A percentile compares a stretch with the other conserved stretches of the same genome.
Evolutionary conservation across 2,888 invertebrate species (phyloP).

Genomic region (Elegia similella): DNA sequence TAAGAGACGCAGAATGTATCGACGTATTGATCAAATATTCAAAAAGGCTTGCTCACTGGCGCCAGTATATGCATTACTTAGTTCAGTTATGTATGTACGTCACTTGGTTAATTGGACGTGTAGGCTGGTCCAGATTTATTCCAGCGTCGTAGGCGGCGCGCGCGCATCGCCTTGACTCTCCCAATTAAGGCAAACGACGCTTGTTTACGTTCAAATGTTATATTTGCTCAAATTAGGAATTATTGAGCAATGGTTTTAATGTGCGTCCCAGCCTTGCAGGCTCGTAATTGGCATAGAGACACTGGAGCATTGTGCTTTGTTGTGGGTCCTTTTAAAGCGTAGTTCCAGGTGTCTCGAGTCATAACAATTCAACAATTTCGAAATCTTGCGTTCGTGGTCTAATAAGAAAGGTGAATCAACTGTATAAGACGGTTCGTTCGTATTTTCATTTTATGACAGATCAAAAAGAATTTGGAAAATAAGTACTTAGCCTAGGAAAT

Average conservation of each 20-base stretch:
- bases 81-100: conserved; percentile 24
- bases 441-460: too few species aligned
- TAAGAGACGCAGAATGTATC: background rate
- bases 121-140: conserved; percentile 66
- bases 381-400: background rate
- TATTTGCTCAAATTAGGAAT: conserved; percentile 58
- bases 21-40: background rate
- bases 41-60: background rate
- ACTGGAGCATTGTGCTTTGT: conserved; percentile 21
- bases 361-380: conserved; percentile 1
- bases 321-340: conserved; percentile 23
- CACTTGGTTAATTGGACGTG: conserved; percentile 55
- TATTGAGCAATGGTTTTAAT: conserved; percentile 43
- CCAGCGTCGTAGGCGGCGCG: conserved; percentile 47
- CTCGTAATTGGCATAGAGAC: conserved; percentile 4
- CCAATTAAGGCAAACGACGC: conserved; percentile 64
- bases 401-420: too few species aligned
- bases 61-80: conserved; percentile 20
- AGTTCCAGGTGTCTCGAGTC: conserved; percentile 33
- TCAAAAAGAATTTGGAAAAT: too few species aligned
- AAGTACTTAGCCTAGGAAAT: too few species aligned
- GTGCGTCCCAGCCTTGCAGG: conserved; percentile 8
- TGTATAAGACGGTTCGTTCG: too few species aligned
- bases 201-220: conserved; percentile 58
- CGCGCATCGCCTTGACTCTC: conserved; percentile 53